phyloP scores from a whole-genome alignment of 2,888 invertebrate genomes.

The Eilema depressum region DNA sequence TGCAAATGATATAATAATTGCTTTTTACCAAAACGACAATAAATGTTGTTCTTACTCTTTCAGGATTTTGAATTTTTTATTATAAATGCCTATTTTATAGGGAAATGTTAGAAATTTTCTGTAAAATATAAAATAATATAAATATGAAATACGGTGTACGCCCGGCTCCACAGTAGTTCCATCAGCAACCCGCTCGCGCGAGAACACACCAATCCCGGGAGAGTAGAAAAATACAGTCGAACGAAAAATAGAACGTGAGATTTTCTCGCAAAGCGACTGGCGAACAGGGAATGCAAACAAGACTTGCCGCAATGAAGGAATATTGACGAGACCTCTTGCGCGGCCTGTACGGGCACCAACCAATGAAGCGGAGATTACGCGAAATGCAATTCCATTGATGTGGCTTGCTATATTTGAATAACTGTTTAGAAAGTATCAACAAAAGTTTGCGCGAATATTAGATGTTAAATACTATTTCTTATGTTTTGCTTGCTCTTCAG shows the following conservation, averaged over 20 bases:
- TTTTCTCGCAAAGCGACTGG: background rate
- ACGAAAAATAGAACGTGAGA: background rate
- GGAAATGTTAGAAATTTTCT: background rate
- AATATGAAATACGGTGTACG: background rate
- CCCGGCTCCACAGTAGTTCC: background rate
- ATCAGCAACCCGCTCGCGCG: background rate
- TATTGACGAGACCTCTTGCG: too few relatives aligned
- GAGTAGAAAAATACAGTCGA: background rate
- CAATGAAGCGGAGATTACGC: background rate
- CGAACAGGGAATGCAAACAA: background rate
- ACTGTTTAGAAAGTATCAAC: background rate
- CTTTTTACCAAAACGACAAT: too few relatives aligned
- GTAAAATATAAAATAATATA: background rate
- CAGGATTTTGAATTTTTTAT: background rate
- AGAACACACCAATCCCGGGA: background rate
- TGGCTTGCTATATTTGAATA: background rate
- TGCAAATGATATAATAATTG: too few relatives aligned
- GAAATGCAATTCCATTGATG: background rate
- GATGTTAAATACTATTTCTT: too few relatives aligned
- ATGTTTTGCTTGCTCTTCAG: too few relatives aligned
- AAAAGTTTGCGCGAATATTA: too few relatives aligned
- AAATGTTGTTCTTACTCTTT: background rate
- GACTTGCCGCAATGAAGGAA: background rate
- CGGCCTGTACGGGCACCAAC: background rate
- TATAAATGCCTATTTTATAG: background rate